phyloP scores from a whole-genome alignment of 2,797 vertebrate genomes.

The Calcarius lapponicus region DNA sequence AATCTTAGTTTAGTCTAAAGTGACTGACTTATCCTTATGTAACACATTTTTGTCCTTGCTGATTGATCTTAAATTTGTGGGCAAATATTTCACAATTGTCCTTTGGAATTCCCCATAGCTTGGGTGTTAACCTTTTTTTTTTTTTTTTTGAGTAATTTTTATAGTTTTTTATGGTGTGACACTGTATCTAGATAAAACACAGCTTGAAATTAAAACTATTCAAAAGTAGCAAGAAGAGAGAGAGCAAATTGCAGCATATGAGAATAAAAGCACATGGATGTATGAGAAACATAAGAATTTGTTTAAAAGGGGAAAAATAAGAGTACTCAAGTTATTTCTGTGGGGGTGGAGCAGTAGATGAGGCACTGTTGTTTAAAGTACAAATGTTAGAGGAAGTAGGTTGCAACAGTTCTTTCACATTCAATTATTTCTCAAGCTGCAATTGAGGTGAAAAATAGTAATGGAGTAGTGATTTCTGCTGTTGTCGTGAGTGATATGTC shows the following conservation, averaged over 20 bases:
- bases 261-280: neutral
- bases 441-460: neutral
- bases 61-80: neutral
- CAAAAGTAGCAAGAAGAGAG: neutral
- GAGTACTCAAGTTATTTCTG: neutral
- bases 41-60: neutral
- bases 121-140: neutral
- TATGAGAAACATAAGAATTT: neutral
- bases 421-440: conserved; percentile 8
- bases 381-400: conserved; percentile 64
- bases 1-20: neutral
- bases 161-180: neutral
- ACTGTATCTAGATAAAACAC: neutral
- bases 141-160: neutral
- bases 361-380: neutral
- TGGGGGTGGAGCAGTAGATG: neutral
- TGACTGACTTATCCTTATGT: neutral
- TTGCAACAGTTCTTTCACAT: conserved; percentile 26
- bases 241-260: neutral
- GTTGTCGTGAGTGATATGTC: neutral
- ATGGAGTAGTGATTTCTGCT: neutral
- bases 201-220: neutral
- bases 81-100: neutral
- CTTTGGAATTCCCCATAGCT: neutral
- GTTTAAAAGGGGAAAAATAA: neutral